Evolutionary conservation across 2,113 vertebrate genomes (phyloP).

Genomic region (Xiphorhynchus elegans): DNA sequence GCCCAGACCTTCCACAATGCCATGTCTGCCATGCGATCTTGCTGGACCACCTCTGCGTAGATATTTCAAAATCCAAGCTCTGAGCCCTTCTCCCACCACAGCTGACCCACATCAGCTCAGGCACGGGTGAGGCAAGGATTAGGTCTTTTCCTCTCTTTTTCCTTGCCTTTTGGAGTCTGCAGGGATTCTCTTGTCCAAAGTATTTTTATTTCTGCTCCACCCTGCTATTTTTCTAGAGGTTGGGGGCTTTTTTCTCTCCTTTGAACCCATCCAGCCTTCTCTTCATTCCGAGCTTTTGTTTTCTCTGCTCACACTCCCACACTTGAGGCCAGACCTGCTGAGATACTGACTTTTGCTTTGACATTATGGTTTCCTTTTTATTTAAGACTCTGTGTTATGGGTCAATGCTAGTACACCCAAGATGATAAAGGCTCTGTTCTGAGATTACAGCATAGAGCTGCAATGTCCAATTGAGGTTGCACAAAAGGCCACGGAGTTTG

Average conservation of each 20-base stretch:
- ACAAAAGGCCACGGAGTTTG: conserved; percentile 70
- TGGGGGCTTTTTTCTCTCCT: not conserved
- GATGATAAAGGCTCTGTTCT: conserved; percentile 60
- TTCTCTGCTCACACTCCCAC: conserved; percentile 19
- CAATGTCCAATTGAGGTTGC: conserved; percentile 62
- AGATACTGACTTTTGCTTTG: conserved; percentile 49
- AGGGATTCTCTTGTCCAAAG: conserved; percentile 3
- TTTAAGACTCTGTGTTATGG: conserved; percentile 55
- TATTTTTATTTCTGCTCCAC: conserved; percentile 53
- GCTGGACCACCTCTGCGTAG: not conserved
- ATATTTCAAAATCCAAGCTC: not conserved
- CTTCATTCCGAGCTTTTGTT: conserved; percentile 40
- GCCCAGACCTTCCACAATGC: not conserved
- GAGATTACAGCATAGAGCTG: conserved; percentile 57
- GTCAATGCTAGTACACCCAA: conserved; percentile 51
- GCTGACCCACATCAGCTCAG: not conserved
- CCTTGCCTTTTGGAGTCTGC: not conserved
- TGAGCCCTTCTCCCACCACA: not conserved
- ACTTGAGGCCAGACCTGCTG: conserved; percentile 52
- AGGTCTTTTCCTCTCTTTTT: not conserved
- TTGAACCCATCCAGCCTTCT: not conserved
- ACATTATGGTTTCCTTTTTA: conserved; percentile 52
- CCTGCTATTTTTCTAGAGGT: conserved; percentile 49
- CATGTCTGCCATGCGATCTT: accelerated
- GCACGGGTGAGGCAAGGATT: not conserved